These are phyloP conservation scores for Rhagophthalmus giganteus DNA, from an alignment of 2,888 invertebrate species.

Conservation along the genomic window DNA sequence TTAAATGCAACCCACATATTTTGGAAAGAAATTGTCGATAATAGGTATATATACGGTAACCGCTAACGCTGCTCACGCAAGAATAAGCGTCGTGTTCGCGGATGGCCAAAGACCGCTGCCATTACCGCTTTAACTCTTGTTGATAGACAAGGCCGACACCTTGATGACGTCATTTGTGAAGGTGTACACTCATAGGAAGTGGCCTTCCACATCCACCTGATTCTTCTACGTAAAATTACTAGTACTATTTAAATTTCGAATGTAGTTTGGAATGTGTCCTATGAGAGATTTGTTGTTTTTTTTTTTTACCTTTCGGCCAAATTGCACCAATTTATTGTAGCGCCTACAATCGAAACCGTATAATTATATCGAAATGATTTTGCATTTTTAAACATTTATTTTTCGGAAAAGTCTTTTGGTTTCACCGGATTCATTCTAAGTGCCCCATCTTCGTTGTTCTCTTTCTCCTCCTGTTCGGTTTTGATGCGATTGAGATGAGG, in stretches of 20 bases:
- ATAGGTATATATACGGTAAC: background rate
- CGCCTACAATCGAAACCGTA: too few relatives aligned
- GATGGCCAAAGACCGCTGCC: slow-evolving; percentile 17
- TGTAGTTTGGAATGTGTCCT: too few relatives aligned
- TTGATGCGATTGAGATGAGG: slow-evolving; percentile 41
- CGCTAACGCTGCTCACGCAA: slow-evolving; percentile 3
- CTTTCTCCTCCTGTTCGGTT: slow-evolving; percentile 44
- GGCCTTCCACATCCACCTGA: slow-evolving; percentile 31
- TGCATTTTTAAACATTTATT: slow-evolving; percentile 2
- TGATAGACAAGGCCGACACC: slow-evolving; percentile 25
- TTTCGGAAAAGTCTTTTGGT: slow-evolving; percentile 10
- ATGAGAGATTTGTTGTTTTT: too few relatives aligned
- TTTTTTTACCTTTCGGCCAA: too few relatives aligned
- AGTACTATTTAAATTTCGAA: too few relatives aligned
- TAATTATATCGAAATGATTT: too few relatives aligned
- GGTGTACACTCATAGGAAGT: slow-evolving; percentile 34
- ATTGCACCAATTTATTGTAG: too few relatives aligned
- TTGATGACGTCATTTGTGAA: slow-evolving; percentile 28
- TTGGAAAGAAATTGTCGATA: too few relatives aligned
- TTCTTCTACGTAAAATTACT: too few relatives aligned
- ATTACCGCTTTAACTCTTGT: slow-evolving; percentile 12
- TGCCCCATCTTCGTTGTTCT: slow-evolving; percentile 42
- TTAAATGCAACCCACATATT: too few relatives aligned
- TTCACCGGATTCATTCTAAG: slow-evolving; percentile 1
- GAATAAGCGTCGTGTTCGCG: slow-evolving; percentile 8